Base-by-base conservation (phyloP, 2,888 invertebrate species). In the Miltochrista miniata region DNA sequence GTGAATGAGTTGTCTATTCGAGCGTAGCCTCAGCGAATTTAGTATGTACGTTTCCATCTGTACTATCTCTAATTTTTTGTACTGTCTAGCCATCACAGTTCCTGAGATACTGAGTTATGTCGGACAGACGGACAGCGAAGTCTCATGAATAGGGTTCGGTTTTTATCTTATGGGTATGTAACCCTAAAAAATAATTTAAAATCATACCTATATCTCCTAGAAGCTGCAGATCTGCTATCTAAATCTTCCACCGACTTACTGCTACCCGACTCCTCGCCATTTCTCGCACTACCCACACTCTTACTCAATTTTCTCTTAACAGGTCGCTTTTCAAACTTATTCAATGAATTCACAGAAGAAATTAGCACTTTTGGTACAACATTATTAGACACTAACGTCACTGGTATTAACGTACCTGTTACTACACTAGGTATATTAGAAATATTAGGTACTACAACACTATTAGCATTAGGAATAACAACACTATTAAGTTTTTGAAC, bases 161-260 rank as follows among this genome's bases (percentile, higher is more conserved):
- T n/a, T n/a, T n/a, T n/a, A n/a, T n/a, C n/a, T n/a, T n/a, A n/a
- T n/a, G n/a, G n/a, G n/a, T n/a, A n/a, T n/a, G n/a, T n/a, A n/a
- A n/a, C n/a, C n/a, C 18, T 24, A 24, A 24, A 24, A 24, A 24
- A 5, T 5, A 24, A 24, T 24, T 5, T 24, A 35, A 33, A 33
- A 33, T 33, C 50, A 48, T 61, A 82, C 80, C 81, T 79, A 41
- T 84, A 84, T 70, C 84, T 61, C 47, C 78, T 83, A 0, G 90
- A 88, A 2, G 90, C 90, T 0, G 87, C 90, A 4, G 79, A 77
- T 42, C 81, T 70, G 12, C 79, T 79, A 14, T 83, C 79, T 34
- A 80, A 56, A 7, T 76, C 72, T 18, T 56, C 56, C 2, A 50
- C 37, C 4, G 42, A 49, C 7, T 33, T 55, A 43, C 48, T 49